Percentiles rank a stretch among this genome's conserved stretches.
These are phyloP conservation scores for Pelagia noctiluca DNA, from an alignment of 30 jellyfish, hydroid and myxozoan genomes.

Conservation along the genomic window DNA sequence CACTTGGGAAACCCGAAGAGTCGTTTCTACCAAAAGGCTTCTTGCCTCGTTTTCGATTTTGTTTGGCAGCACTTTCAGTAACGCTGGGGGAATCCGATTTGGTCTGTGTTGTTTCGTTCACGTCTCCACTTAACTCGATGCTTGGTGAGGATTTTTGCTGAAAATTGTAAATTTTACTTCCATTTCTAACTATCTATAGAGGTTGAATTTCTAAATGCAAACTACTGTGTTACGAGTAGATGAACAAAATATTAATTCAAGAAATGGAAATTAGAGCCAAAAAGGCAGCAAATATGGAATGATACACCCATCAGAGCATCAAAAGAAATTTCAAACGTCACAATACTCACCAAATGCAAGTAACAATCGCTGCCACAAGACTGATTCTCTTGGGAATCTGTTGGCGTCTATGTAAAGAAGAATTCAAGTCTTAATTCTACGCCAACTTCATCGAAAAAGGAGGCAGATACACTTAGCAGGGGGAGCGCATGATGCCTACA, in stretches of 20 bases:
- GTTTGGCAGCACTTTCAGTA: conserved; percentile 46
- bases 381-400: conserved; percentile 76
- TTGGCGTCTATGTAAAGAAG: conserved; percentile 61
- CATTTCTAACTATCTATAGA: too few relatives aligned
- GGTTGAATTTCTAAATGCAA: too few relatives aligned
- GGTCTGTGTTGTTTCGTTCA: conserved; percentile 29
- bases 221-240: too few relatives aligned
- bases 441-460: conserved; percentile 12
- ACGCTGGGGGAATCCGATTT: conserved; percentile 46
- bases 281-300: neutral
- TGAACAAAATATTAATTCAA: neutral
- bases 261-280: neutral
- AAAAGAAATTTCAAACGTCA: too few relatives aligned
- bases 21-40: conserved; percentile 33
- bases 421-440: neutral
- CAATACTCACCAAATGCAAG: conserved; percentile 75
- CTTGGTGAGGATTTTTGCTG: conserved; percentile 25
- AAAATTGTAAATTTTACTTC: neutral
- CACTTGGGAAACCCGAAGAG: conserved; percentile 44
- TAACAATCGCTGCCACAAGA: conserved; percentile 86
- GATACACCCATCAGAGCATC: neutral
- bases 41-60: conserved; percentile 48
- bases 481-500: too few relatives aligned
- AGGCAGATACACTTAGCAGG: too few relatives aligned
- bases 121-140: conserved; percentile 27